These are phyloP conservation scores for Temnothorax ravouxi DNA, from an alignment of 2,888 invertebrate genomes.

Conservation along the genomic window DNA sequence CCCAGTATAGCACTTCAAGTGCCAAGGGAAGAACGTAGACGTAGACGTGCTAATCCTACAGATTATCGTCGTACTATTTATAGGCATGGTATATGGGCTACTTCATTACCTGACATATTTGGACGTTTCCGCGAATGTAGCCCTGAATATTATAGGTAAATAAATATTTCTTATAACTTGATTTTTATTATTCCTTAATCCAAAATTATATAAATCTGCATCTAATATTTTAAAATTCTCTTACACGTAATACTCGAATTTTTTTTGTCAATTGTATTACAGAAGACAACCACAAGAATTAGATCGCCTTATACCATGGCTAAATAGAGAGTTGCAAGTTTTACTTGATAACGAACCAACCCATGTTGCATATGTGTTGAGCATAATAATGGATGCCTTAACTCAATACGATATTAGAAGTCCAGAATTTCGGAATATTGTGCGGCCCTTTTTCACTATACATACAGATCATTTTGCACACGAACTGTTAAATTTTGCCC, in stretches of 20 bases:
- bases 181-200: too few species aligned
- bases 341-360: slow-evolving; percentile 90
- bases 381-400: slow-evolving; percentile 91
- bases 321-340: slow-evolving; percentile 94
- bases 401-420: slow-evolving; percentile 90
- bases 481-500: slow-evolving; percentile 95
- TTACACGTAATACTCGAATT: slow-evolving; percentile 2
- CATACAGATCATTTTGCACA: slow-evolving; percentile 95
- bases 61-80: slow-evolving; percentile 88
- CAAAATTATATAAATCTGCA: neutral
- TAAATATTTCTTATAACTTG: slow-evolving; percentile 79
- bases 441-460: slow-evolving; percentile 90
- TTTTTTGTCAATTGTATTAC: slow-evolving; percentile 72
- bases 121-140: slow-evolving; percentile 91
- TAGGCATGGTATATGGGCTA: slow-evolving; percentile 92
- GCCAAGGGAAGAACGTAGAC: slow-evolving; percentile 76
- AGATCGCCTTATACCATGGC: slow-evolving; percentile 95
- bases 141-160: slow-evolving; percentile 92
- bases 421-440: slow-evolving; percentile 90
- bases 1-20: slow-evolving; percentile 76
- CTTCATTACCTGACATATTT: slow-evolving; percentile 90
- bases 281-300: slow-evolving; percentile 93
- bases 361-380: slow-evolving; percentile 90
- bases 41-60: slow-evolving; percentile 75
- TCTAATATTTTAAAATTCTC: neutral